Conservation (phyloP, 64 coral and sea anemone genomes). For the Montipora capricornis region DNA sequence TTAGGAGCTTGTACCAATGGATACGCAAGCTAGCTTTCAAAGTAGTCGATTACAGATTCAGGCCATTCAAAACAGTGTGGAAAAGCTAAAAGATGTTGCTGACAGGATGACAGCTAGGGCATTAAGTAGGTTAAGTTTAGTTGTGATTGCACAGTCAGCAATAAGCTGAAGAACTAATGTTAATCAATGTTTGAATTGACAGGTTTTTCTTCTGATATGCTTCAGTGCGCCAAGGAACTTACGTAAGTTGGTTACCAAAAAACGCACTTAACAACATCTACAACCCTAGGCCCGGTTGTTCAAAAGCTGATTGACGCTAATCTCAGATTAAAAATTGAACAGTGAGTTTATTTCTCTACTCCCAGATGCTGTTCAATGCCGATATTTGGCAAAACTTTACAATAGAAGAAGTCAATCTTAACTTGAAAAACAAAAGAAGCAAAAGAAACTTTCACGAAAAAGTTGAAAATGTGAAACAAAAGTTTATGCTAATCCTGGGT, state of each 20-base stretch:
- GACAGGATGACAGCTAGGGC: constrained; percentile 84
- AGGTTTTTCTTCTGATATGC: constrained; percentile 97
- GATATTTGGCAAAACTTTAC: too few relatives aligned
- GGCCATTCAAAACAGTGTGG: constrained; percentile 83
- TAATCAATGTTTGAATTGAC: background rate
- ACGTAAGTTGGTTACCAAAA: constrained; percentile 59
- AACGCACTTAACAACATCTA: too few relatives aligned
- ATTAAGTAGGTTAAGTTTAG: constrained; percentile 59
- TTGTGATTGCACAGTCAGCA: background rate
- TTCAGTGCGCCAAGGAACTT: constrained; percentile 91
- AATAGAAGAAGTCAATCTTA: too few relatives aligned
- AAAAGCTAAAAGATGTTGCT: constrained; percentile 86
- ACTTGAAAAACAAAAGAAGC: too few relatives aligned
- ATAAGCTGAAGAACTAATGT: background rate
- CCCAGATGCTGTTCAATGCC: too few relatives aligned
- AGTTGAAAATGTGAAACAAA: too few relatives aligned
- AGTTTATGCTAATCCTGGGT: too few relatives aligned
- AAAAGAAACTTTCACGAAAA: too few relatives aligned
- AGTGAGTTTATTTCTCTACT: too few relatives aligned
- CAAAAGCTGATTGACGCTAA: too few relatives aligned
- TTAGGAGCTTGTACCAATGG: constrained; percentile 94
- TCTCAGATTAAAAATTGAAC: too few relatives aligned
- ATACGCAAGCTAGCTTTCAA: constrained; percentile 88
- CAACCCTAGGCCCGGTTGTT: too few relatives aligned
- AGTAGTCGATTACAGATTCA: constrained; percentile 85